Base-by-base conservation (phyloP, 2,113 vertebrate genomes). In the Corythornis madagascariensis region DNA sequence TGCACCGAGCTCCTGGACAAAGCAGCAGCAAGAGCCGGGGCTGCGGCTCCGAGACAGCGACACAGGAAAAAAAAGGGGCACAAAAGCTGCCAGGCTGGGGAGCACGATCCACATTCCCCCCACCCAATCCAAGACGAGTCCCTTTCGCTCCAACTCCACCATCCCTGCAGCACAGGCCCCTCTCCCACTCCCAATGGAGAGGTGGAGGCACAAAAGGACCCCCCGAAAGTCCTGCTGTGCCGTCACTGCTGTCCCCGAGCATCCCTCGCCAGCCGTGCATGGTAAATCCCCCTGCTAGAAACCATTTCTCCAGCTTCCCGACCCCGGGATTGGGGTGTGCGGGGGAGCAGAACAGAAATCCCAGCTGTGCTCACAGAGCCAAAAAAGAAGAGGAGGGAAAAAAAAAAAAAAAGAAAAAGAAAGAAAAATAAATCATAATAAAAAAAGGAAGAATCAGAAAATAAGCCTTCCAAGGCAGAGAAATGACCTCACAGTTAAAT, bases 331-430 rank as follows among this genome's bases (percentile, higher is more conserved):
- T 65, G 87, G 76, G 90, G 72, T 86, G 84, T 64, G 81, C 74
- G 65, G 85, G 78, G 63, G 69, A 93, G 88, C 90, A 83, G 90
- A 86, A 88, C 69, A 65, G 66, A 93, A 89, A 93, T 48, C 86
- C 90, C 90, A 59, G 77, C 72, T 60, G 90, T 57, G 88, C 85
- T 94, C 90, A 83, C 66, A 47, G 59, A 74, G 85, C 71, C 71
- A 56, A 64, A 40, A 35, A 25, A 15, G 9, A 26, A 16, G 8
- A 22, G 20, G 11, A n/a, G 33, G 33, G 22, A n/a, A 17, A 17
- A 24, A 63, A 47, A 43, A 70, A 65, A 33, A 45, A 7, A n/a
- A 20, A 7, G 11, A 59, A 31, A 50, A 4, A 28, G 5, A 13
- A 38, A 38, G 38, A 38, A 38, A 38, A 38, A 38, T 10, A 38